Evolutionary conservation across 2,888 invertebrate genomes (phyloP), one percentile per base, ranked within the genome.

Genomic region (Eupelmus urozonus): DNA sequence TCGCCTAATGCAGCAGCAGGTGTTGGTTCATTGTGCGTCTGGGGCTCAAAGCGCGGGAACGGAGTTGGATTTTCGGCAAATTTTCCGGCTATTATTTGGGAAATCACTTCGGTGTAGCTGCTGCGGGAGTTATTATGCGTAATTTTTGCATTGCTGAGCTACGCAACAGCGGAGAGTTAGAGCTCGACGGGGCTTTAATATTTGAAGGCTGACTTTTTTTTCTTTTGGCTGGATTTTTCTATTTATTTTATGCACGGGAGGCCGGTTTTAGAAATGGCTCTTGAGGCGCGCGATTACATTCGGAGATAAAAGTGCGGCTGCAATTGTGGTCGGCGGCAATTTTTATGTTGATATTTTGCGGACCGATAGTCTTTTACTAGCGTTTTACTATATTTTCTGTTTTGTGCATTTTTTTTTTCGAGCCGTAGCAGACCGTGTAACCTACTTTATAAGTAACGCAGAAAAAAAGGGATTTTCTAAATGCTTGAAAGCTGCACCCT

Each of bases 121-220:
- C 34, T n/a, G n/a, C n/a, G n/a, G 29, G 23, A 13, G 69, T 57
- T 62, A 70, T 76, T 70, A 76, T 76, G 55, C 45, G 76, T 49
- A 76, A 70, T 70, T 76, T 34, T 76, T 34, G 29, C 45, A 66
- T 67, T 34, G 45, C 13, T 51, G 2, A 2, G 11, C 62, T 69
- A 57, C 34, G 25, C 45, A 25, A 25, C 63, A 16, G 25, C 20
- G 16, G 60, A 34, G 34, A 29, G 18, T 25, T 42, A 13, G n/a
- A 45, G n/a, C 20, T 23, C n/a, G 16, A 27, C 2, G 5, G n/a
- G 34, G 34, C 34, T 34, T 34, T 34, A 9, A 5, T 34, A 34
- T 9, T 34, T 34, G 9, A 34, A 9, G 9, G 3, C 34, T n/a
- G n/a, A n/a, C n/a, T n/a, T n/a, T 11, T 27, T 4, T 25, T 23